Base-by-base conservation (phyloP, 2,113 vertebrate species). In the Zapus hudsonius region DNA sequence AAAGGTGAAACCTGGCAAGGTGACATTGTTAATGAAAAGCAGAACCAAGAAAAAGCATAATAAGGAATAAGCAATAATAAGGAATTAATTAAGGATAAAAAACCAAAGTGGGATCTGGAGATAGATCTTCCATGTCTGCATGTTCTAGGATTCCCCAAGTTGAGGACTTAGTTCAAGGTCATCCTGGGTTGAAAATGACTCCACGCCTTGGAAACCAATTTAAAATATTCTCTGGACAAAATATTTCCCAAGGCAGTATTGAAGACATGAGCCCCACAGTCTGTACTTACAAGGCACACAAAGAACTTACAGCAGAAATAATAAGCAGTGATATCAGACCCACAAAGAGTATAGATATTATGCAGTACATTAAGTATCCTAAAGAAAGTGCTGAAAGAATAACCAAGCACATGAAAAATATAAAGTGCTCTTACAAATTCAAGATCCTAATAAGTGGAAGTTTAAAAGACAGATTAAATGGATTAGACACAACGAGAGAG, bases 151-250 rank as follows among this genome's bases (percentile, higher is more conserved):
- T 52, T 52, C 10, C 16, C 59, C 29, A 80, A 66, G 20, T 42
- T 25, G 9, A 83, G n/a, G 74, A 52, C 59, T 90, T 79, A 61
- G 69, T 40, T 40, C 23, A 38, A 40, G 29, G 40, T 87, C 11
- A 55, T 36, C 9, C 15, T 52, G 40, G 17, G 0, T 40, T 74
- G 79, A 84, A 33, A 88, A 67, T 73, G 40, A 16, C n/a, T 10
- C 3, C 17, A 47, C 13, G 59, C 3, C 33, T n/a, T 80, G 33
- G 57, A 38, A 74, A 91, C 29, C 22, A 72, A n/a, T n/a, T n/a
- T n/a, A n/a, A n/a, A n/a, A n/a, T 66, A 31, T 84, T 78, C 42
- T 70, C 27, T 67, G 59, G 66, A 73, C 47, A 88, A 93, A 87
- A 29, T 25, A 44, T 78, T 93, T 74, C 47, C 4, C 0, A 61